phyloP scores from a whole-genome alignment of 2,797 vertebrate genomes.

The Danio choprae region DNA sequence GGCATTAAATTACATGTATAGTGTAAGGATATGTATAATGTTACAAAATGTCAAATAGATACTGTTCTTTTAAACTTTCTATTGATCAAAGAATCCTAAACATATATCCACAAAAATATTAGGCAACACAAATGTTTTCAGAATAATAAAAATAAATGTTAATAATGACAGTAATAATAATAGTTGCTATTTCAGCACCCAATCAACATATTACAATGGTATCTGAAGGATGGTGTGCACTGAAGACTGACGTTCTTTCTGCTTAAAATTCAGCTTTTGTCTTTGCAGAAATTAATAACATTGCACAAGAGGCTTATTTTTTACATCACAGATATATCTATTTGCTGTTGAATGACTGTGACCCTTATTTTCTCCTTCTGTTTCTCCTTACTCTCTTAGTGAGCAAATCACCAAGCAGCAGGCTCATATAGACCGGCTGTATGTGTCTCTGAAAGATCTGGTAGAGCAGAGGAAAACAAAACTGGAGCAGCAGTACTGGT shows the following conservation, averaged over 20 bases:
- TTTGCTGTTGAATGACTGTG: not conserved
- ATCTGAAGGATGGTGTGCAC: not conserved
- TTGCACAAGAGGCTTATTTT: not conserved
- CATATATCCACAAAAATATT: not conserved
- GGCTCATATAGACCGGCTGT: conserved; percentile 92
- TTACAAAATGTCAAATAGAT: no score
- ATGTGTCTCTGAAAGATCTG: conserved; percentile 91
- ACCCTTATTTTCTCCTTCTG: not conserved
- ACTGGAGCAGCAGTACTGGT: conserved; percentile 91
- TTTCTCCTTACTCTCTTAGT: conserved; percentile 73
- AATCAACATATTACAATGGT: not conserved
- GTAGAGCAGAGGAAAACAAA: conserved; percentile 88
- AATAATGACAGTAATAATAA: no score
- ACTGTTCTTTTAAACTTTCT: not conserved
- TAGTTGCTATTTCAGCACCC: not conserved
- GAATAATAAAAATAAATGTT: not conserved
- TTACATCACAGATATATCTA: not conserved
- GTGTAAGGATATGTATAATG: no score
- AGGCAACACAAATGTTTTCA: not conserved
- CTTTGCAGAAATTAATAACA: not conserved
- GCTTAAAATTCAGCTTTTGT: not conserved
- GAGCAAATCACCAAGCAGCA: conserved; percentile 90
- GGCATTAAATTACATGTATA: no score
- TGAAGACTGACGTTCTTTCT: not conserved
- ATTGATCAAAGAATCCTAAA: not conserved